phyloP scores from a whole-genome alignment of 2,113 vertebrate genomes.

The Pteruthius melanotis region DNA sequence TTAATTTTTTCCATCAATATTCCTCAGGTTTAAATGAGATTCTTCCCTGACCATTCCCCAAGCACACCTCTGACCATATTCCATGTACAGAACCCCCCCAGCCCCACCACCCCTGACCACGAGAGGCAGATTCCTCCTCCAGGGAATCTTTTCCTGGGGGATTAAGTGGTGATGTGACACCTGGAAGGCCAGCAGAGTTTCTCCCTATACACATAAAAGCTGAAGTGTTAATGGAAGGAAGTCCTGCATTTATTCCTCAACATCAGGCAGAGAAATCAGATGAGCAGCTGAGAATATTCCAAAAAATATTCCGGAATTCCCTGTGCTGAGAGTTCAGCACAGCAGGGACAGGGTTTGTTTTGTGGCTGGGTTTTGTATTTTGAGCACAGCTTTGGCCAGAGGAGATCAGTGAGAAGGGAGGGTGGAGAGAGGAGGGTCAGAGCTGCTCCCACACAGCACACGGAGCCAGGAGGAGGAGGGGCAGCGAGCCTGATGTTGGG shows the following conservation, averaged over 20 bases:
- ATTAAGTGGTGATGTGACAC: neutral
- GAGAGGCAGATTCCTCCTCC: neutral
- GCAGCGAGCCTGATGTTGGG: neutral
- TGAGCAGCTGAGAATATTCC: neutral
- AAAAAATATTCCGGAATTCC: neutral
- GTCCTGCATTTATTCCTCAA: neutral
- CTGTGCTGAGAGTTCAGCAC: neutral
- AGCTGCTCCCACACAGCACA: neutral
- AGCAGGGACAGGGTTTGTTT: neutral
- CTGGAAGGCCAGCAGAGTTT: neutral
- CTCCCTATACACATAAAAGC: neutral
- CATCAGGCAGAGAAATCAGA: neutral
- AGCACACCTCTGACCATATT: neutral
- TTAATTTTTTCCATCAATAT: neutral
- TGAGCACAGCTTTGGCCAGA: neutral
- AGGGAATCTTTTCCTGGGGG: neutral
- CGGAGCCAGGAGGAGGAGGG: neutral
- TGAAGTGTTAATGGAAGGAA: neutral
- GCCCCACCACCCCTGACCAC: rapidly evolving
- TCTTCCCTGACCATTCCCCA: neutral
- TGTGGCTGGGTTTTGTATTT: neutral
- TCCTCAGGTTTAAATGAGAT: neutral
- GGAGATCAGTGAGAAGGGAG: neutral
- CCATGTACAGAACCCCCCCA: neutral
- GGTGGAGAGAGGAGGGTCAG: neutral